phyloP scores from a whole-genome alignment of 2,888 invertebrate genomes.

The Tetragonisca angustula region DNA sequence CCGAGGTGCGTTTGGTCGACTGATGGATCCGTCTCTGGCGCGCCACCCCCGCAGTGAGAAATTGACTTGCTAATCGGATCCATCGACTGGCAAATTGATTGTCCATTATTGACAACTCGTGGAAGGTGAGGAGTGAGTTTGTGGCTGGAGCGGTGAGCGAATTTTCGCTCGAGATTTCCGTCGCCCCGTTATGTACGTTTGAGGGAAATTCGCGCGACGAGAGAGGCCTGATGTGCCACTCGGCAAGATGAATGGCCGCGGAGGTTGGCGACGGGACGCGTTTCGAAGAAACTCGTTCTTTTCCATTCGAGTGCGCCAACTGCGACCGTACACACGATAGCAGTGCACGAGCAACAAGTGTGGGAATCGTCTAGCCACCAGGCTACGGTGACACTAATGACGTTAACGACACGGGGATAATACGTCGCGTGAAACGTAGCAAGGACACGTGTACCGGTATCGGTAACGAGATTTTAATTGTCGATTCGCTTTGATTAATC shows the following conservation, averaged over 20 bases:
- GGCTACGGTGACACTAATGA: slow-evolving; percentile 57
- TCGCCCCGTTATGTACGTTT: not conserved
- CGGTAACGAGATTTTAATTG: slow-evolving; percentile 35
- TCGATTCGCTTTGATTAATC: slow-evolving; percentile 2
- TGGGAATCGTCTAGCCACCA: slow-evolving; percentile 57
- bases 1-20: too few relatives aligned
- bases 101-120: too few relatives aligned
- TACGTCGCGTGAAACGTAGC: slow-evolving; percentile 21
- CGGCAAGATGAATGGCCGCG: slow-evolving; percentile 11
- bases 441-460: slow-evolving; percentile 9
- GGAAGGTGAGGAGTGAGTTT: too few relatives aligned
- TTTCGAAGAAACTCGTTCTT: slow-evolving; percentile 50
- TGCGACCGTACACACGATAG: not conserved
- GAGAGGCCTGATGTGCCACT: slow-evolving; percentile 9
- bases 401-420: slow-evolving; percentile 41
- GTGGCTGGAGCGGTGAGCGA: not conserved
- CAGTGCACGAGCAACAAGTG: slow-evolving; percentile 44
- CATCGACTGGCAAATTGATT: too few relatives aligned
- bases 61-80: not conserved
- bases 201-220: slow-evolving; percentile 22
- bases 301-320: slow-evolving; percentile 45
- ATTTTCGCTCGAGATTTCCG: not conserved
- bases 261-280: slow-evolving; percentile 37
- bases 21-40: not conserved
- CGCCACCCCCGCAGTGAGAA: not conserved